Base-by-base conservation (phyloP, 2,888 invertebrate genomes). In the Stomorhina lunata region DNA sequence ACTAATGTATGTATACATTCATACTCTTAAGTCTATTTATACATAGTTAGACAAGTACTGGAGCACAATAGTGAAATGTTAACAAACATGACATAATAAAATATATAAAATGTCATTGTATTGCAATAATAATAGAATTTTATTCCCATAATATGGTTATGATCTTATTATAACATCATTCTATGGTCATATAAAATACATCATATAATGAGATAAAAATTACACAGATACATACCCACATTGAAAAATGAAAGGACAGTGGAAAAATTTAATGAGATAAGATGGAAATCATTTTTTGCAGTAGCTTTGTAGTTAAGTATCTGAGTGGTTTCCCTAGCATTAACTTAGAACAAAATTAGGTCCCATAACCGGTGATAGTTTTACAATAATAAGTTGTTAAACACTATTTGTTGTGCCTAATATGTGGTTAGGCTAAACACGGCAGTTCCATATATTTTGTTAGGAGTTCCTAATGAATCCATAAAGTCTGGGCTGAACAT, bases 41-140 rank as follows among this genome's bases (percentile, higher is more conserved):
- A 15, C 7, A 6, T 15, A 10, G 2, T 34, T 32, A 53, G 12
- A 25, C 45, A 45, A 27, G 22, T 27, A 66, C 25, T n/a, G n/a
- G 15, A 50, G 10, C 10, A 66, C 66, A 50, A 66, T 37, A 50
- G 22, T 37, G 50, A 66, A 50, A 66, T 37, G 25, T 50, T 50
- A 66, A 66, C 50, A 50, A 66, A 50, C 20, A 63, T 48, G 53
- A 43, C 61, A 59, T 63, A 63, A 78, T 37, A 55, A 61, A 4
- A 40, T 25, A 40, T 34, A 50, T 40, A 32, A 61, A 61, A 78
- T 34, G 53, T 32, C 53, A 55, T 53, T 53, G 43, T 78, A 17
- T 55, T 25, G 53, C 53, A 77, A 53, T 71, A 63, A 78, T 45
- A 77, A 77, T 68, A 61, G 43, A 63, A 63, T 55, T 63, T 71